A percentile compares a stretch with the other conserved stretches of the same genome.
phyloP scores from a whole-genome alignment of 2,797 vertebrate species.

The Erithacus rubecula region DNA sequence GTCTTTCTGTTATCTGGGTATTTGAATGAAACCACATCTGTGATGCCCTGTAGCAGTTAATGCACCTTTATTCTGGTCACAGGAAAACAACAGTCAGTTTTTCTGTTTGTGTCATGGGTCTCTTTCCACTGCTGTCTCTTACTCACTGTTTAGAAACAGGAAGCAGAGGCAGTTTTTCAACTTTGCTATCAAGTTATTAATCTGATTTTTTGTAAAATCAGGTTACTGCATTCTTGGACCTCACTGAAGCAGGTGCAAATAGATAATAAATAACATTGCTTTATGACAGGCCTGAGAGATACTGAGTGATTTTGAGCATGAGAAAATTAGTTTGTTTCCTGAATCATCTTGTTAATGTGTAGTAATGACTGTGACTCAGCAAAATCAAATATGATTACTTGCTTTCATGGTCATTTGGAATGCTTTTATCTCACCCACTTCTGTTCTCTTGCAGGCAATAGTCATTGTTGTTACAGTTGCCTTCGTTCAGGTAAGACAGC shows the following conservation, averaged over 20 bases:
- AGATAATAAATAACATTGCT: not conserved
- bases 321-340: not conserved
- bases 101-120: not conserved
- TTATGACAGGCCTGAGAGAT: not conserved
- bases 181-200: not conserved
- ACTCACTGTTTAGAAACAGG: not conserved
- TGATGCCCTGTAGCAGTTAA: not conserved
- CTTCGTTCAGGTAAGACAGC: slow-evolving; percentile 91
- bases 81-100: not conserved
- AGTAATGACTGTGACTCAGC: not conserved
- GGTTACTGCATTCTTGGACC: not conserved
- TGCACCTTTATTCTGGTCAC: not conserved
- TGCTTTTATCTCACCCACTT: not conserved
- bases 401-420: not conserved
- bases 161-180: not conserved
- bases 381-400: not conserved
- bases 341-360: not conserved
- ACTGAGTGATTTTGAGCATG: not conserved
- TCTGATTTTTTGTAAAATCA: not conserved
- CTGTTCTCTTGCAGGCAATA: slow-evolving; percentile 84
- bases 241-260: not conserved
- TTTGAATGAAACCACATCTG: not conserved
- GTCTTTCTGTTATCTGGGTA: not conserved
- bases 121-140: not conserved
- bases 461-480: slow-evolving; percentile 97